Percentiles rank a stretch among this genome's conserved stretches.
phyloP scores from a whole-genome alignment of 2,797 vertebrate species.

The Alca torda region DNA sequence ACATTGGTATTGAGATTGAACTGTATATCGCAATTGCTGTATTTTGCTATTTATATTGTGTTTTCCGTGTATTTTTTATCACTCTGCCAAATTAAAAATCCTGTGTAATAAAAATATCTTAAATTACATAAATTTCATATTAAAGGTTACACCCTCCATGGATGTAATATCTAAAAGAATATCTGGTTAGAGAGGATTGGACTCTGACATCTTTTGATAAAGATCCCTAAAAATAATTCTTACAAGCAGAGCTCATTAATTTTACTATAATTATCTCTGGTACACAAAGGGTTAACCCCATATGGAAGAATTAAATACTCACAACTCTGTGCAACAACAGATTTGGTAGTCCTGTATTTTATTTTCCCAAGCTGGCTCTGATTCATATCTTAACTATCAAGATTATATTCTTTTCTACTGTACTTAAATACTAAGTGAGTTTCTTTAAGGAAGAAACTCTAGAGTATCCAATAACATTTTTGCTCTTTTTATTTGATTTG shows the following conservation, averaged over 20 bases:
- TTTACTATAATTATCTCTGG: not conserved
- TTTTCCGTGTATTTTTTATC: not conserved
- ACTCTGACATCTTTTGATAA: not conserved
- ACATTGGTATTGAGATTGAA: not conserved
- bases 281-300: not conserved
- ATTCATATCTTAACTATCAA: not conserved
- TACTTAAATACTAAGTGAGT: not conserved
- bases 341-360: not conserved
- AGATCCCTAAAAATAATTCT: not conserved
- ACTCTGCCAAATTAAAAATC: not conserved
- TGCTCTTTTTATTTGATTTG: not conserved
- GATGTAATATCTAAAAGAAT: not conserved
- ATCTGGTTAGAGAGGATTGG: not conserved
- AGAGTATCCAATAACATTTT: not conserved
- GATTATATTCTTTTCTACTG: not conserved
- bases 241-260: not conserved
- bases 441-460: not conserved
- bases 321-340: not conserved
- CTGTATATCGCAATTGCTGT: not conserved
- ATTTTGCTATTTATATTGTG: not conserved
- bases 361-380: not conserved
- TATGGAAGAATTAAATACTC: not conserved
- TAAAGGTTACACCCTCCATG: not conserved
- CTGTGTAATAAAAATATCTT: not conserved
- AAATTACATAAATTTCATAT: not conserved